Evolutionary conservation across 1,140 invertebrate species (phyloP).

Genomic region (Leptinotarsa texana): DNA sequence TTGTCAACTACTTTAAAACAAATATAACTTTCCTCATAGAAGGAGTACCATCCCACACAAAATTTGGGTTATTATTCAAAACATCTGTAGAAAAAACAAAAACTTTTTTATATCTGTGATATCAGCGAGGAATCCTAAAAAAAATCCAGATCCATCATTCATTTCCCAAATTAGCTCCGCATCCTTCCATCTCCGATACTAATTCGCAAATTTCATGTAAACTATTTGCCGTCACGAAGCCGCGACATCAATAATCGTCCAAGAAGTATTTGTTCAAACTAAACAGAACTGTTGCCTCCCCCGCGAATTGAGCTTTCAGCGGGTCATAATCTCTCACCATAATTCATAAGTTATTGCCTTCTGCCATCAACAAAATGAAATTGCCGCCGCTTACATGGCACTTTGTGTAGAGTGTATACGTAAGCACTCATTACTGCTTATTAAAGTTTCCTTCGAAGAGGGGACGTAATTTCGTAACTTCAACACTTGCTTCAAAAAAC

Average conservation of each 20-base stretch:
- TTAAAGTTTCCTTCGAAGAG: neutral
- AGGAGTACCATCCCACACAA: no score
- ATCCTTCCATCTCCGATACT: no score
- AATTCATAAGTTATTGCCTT: neutral
- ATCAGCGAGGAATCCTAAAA: no score
- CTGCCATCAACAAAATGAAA: neutral
- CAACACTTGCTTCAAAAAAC: neutral
- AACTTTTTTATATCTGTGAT: no score
- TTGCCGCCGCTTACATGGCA: constrained; percentile 7
- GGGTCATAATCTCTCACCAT: neutral
- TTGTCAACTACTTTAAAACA: no score
- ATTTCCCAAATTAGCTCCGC: no score
- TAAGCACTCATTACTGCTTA: neutral
- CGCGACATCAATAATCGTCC: neutral
- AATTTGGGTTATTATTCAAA: no score
- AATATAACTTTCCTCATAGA: no score
- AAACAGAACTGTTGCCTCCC: neutral
- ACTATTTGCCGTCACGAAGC: no score
- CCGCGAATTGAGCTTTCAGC: neutral
- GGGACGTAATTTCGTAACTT: neutral
- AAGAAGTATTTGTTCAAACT: neutral
- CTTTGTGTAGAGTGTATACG: neutral
- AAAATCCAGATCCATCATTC: no score
- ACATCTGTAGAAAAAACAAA: no score
- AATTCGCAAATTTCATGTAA: no score